These are phyloP conservation scores for Megastigmus dorsalis DNA, from an alignment of 2,888 invertebrate species.

Conservation along the genomic window DNA sequence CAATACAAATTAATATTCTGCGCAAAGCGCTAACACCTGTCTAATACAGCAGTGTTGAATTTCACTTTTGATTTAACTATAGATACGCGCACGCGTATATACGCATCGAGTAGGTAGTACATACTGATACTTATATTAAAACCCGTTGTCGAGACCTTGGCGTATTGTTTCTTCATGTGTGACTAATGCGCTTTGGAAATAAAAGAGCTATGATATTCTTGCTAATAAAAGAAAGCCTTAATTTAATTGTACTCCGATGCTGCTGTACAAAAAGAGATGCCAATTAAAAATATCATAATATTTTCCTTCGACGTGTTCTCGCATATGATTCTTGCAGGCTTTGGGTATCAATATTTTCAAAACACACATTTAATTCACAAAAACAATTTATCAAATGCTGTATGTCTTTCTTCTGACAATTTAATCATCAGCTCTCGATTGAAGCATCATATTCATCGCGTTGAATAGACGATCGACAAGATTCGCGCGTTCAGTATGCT, in stretches of 20 bases:
- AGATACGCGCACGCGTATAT: background rate
- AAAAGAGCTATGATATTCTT: constrained; percentile 1
- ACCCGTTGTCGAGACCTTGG: constrained; percentile 22
- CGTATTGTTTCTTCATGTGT: constrained; percentile 27
- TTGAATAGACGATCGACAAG: too few relatives aligned
- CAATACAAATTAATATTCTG: background rate
- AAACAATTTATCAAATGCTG: too few relatives aligned
- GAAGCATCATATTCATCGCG: too few relatives aligned
- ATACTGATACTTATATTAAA: background rate
- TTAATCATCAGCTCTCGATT: background rate
- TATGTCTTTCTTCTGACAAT: too few relatives aligned
- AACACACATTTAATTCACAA: too few relatives aligned
- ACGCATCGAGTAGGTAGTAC: background rate
- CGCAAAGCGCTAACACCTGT: background rate
- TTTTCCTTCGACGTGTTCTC: too few relatives aligned
- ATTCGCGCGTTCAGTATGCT: too few relatives aligned
- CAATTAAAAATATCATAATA: background rate
- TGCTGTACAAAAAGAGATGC: background rate
- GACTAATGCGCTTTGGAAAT: constrained; percentile 28
- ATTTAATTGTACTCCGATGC: background rate
- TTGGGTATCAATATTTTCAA: background rate
- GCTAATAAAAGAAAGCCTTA: background rate
- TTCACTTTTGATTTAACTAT: constrained; percentile 13
- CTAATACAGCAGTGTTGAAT: background rate
- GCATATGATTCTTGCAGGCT: too few relatives aligned